A percentile compares a stretch with the other conserved stretches of the same genome.
Evolutionary conservation across 1,140 invertebrate species (phyloP).

Genomic region (Rhagoletis pomonella): DNA sequence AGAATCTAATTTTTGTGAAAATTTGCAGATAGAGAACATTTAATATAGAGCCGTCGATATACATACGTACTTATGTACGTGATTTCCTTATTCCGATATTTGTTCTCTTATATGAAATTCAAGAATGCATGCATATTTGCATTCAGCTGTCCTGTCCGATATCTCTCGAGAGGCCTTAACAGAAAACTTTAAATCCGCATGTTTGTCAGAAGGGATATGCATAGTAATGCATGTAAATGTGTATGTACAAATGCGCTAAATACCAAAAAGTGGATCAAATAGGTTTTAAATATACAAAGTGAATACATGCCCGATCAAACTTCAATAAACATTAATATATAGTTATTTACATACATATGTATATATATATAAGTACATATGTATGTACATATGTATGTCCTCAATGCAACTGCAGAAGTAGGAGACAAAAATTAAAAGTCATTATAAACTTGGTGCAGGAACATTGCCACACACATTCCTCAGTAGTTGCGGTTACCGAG

Average conservation of each 20-base stretch:
- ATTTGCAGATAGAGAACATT: too few species aligned
- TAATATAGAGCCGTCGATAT: too few species aligned
- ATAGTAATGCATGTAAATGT: background rate
- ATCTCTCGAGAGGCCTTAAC: too few species aligned
- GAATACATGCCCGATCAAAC: slow-evolving; percentile 1
- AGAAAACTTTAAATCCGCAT: too few species aligned
- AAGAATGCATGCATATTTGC: too few species aligned
- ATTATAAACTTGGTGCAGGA: slow-evolving; percentile 15
- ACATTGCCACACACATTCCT: slow-evolving; percentile 33
- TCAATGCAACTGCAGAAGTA: background rate
- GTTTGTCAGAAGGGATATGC: background rate
- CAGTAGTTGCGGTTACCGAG: slow-evolving; percentile 41
- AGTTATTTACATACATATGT: too few species aligned
- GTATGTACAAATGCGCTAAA: background rate
- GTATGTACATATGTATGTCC: background rate
- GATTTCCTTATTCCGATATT: too few species aligned
- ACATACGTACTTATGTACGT: too few species aligned
- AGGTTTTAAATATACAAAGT: background rate
- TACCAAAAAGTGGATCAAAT: slow-evolving; percentile 29
- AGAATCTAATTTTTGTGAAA: too few species aligned
- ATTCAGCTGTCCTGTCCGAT: too few species aligned
- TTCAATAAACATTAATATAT: background rate
- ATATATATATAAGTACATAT: too few species aligned
- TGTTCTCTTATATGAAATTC: too few species aligned
- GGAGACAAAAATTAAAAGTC: slow-evolving; percentile 43